Conservation (phyloP, 2,888 invertebrate genomes). For the Platycheirus albimanus region DNA sequence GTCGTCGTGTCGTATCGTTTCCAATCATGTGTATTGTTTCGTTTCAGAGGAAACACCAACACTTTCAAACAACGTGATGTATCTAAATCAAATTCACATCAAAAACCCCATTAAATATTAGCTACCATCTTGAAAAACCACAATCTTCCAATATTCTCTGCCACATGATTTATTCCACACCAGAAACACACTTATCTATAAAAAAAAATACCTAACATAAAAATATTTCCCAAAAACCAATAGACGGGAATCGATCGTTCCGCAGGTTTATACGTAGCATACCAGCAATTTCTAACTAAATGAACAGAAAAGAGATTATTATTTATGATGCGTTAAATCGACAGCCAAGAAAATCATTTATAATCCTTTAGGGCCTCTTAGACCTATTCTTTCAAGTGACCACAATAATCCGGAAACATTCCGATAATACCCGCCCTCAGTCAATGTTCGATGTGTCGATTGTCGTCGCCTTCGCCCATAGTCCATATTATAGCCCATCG, state of each 20-base stretch:
- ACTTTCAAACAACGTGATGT: too few relatives aligned
- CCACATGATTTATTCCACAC: too few relatives aligned
- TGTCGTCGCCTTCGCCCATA: too few relatives aligned
- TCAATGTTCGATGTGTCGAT: not conserved
- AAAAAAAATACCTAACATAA: too few relatives aligned
- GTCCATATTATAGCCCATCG: not conserved
- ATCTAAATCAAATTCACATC: too few relatives aligned
- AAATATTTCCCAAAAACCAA: not conserved
- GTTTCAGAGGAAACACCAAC: too few relatives aligned
- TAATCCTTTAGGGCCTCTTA: slow-evolving; percentile 60
- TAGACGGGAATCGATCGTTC: slow-evolving; percentile 7
- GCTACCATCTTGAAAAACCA: too few relatives aligned
- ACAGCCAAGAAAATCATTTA: slow-evolving; percentile 68
- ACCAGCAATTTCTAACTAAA: slow-evolving; percentile 47
- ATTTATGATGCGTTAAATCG: slow-evolving; percentile 69
- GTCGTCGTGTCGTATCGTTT: too few relatives aligned
- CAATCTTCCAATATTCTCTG: too few relatives aligned
- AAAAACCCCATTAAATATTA: too few relatives aligned
- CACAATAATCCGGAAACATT: slow-evolving; percentile 59
- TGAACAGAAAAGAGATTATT: slow-evolving; percentile 68
- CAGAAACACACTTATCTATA: too few relatives aligned
- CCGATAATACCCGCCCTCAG: slow-evolving; percentile 35
- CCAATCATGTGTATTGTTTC: too few relatives aligned
- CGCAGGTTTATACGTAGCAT: slow-evolving; percentile 47
- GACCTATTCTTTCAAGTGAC: slow-evolving; percentile 38